Base-by-base conservation (phyloP, 2,888 invertebrate genomes). In the Agrenia bidenticulata region DNA sequence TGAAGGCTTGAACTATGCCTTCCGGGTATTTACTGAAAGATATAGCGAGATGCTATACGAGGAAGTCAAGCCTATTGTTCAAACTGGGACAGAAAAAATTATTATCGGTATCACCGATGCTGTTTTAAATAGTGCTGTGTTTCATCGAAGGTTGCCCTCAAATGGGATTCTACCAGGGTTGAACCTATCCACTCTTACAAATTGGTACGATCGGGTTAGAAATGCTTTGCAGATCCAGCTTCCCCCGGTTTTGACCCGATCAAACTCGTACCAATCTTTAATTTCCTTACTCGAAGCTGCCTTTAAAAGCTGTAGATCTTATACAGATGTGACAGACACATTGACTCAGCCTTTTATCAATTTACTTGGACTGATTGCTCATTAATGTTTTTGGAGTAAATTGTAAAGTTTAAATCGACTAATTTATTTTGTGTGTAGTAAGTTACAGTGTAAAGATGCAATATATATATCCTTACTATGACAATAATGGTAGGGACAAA, bases 291-390 rank as follows among this genome's bases (percentile, higher is more conserved):
- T 67, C 59, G 67, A 67, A 58, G 49, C 67, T 1, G 67, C 67
- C n/a, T 67, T 67, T 41, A 56, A 64, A 32, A 61, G 61, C 57
- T 67, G 67, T 62, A 50, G 67, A 15, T 64, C 64, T 15, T 67
- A 67, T 24, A 67, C 67, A 5, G 67, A 64, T 54, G 54, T 67
- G 19, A 67, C 67, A 51, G 67, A 67, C 61, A 61, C 60, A 49
- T 54, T 67, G 59, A 64, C 67, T 51, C 64, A 67, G 27, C 67
- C 67, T 24, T 64, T 67, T 54, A 67, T 67, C 32, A 67, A 67
- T 55, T 59, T 67, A 58, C 63, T 67, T 41, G 67, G 67, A 26
- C 58, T 67, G 45, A 57, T 58, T 19, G 45, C 45, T 19, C 45
- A 58, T 45, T 58, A 41, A 21, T 41, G 11, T 32, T 32, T 32